Evolutionary conservation across 2,888 invertebrate genomes (phyloP), one percentile per base, ranked within the genome.

Genomic region (Lasioglossum villosulum): DNA sequence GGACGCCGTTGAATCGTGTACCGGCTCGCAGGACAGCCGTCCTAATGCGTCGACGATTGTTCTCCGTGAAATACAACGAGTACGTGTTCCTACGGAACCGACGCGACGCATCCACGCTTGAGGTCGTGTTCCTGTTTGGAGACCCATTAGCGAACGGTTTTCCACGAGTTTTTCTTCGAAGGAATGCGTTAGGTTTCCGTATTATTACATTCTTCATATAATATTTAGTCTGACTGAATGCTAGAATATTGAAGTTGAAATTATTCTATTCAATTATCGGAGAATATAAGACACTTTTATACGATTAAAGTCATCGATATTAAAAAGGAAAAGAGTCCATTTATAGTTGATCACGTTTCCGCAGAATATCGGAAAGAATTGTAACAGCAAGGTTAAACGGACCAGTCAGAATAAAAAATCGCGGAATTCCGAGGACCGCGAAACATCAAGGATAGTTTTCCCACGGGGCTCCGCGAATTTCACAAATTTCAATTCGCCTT

Each of bases 1-100:
- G 68, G 34, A 56, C n/a, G 82, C 10, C 52, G 80, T 83, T 72
- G 82, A 71, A 37, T 72, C 72, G 73, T 84, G 74, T 74, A 77
- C 75, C 39, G 19, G 30, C 23, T 72, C 78, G n/a, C 66, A 59
- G 76, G 76, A 78, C 84, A 66, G 48, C 68, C 52, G 34, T 68
- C 81, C 84, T 78, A 79, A 84, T 73, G 68, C 84, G 68, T 23
- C 68, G 45, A 34, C 83, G 75, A 84, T 83, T 75, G 78, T 75
- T 59, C 52, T 14, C 8, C 63, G 45, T 34, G 74, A 78, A 78
- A 78, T 74, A 82, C 70, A 71, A 63, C 71, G 71, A 42, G 42
- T 45, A 72, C 82, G 82, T 72, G 75, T 52, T 42, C 34, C 52
- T 14, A 71, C 30, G 27, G 37, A 30, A 23, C 70, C 37, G 16